Evolutionary conservation across 2,797 vertebrate genomes (phyloP), one percentile per base, ranked within the genome.

Genomic region (Catostomus latipinnis): DNA sequence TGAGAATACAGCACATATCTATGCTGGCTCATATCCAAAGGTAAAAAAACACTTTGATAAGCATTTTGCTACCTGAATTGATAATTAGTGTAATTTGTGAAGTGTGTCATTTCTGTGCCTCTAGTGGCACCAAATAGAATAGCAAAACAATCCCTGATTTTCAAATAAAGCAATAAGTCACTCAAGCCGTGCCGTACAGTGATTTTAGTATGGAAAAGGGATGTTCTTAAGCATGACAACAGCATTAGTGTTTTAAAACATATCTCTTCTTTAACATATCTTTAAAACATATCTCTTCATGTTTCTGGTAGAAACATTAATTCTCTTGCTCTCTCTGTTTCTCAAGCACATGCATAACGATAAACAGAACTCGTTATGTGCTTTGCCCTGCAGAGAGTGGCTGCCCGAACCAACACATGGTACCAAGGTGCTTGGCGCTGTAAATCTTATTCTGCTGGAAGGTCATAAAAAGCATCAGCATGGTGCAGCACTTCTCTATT

Each of bases 401-500:
- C 69, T 62, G 72, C 7, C 45, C 45, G 56, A 75, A 66, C 34
- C 78, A 88, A 86, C 87, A 82, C 86, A 86, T 70, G 81, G 70
- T 56, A 88, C 84, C 86, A 86, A 88, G 87, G 88, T 87, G 83
- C 76, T 82, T 75, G 70, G 62, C 12, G 78, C 75, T 76, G 66
- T 86, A 89, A 88, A 89, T 88, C 74, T 80, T 83, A 76, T 61
- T 73, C 62, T 66, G 76, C 70, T 80, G 80, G 80, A 79, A 83
- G 78, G 81, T 78, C 81, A 75, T 90, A 89, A 86, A 89, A 89
- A 86, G 72, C 81, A 86, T 81, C 86, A 83, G 74, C 58, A 74
- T 83, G 73, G 69, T 86, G 71, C 72, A 79, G 76, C 78, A 81
- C 85, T 84, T 85, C 75, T 58, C 6, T 8, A 70, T 78, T 83